These are phyloP conservation scores for Xestobium rufovillosum DNA, from an alignment of 2,888 invertebrate genomes.

Conservation along the genomic window DNA sequence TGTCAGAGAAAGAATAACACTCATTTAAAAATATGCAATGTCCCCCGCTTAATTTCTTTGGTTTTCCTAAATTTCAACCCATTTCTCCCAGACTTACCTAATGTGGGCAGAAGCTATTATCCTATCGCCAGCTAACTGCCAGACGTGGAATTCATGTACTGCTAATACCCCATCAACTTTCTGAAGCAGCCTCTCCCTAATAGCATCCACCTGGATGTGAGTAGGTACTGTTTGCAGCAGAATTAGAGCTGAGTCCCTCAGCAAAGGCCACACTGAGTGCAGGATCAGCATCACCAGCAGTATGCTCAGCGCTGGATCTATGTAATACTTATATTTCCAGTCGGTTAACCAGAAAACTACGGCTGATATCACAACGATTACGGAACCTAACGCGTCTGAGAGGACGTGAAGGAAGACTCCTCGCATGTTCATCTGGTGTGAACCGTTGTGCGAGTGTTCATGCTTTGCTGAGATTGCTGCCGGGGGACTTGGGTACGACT, in stretches of 20 bases:
- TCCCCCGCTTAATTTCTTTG: too few species aligned
- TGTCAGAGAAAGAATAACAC: too few species aligned
- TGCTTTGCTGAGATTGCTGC: slow-evolving; percentile 27
- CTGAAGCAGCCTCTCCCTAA: slow-evolving; percentile 76
- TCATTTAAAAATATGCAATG: too few species aligned
- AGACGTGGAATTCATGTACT: slow-evolving; percentile 97
- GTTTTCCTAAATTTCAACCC: too few species aligned
- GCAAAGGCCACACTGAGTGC: slow-evolving; percentile 83
- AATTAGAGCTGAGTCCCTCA: slow-evolving; percentile 91
- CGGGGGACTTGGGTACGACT: slow-evolving; percentile 48
- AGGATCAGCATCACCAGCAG: slow-evolving; percentile 80
- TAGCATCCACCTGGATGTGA: slow-evolving; percentile 91
- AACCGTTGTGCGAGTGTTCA: slow-evolving; percentile 49
- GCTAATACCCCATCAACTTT: slow-evolving; percentile 92
- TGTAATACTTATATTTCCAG: slow-evolving; percentile 76
- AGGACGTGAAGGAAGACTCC: slow-evolving; percentile 99
- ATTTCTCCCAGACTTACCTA: too few species aligned
- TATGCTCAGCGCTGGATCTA: slow-evolving; percentile 92
- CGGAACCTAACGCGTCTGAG: slow-evolving; percentile 93
- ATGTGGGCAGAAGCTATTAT: slow-evolving; percentile 98
- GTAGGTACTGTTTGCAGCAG: slow-evolving; percentile 97
- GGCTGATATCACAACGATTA: slow-evolving; percentile 85
- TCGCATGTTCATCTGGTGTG: slow-evolving; percentile 94
- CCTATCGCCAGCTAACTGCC: slow-evolving; percentile 94
- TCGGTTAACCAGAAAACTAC: slow-evolving; percentile 63